Evolutionary conservation across 2,888 invertebrate genomes (phyloP), one percentile per base, ranked within the genome.

Genomic region (Chymomyza fuscimana): DNA sequence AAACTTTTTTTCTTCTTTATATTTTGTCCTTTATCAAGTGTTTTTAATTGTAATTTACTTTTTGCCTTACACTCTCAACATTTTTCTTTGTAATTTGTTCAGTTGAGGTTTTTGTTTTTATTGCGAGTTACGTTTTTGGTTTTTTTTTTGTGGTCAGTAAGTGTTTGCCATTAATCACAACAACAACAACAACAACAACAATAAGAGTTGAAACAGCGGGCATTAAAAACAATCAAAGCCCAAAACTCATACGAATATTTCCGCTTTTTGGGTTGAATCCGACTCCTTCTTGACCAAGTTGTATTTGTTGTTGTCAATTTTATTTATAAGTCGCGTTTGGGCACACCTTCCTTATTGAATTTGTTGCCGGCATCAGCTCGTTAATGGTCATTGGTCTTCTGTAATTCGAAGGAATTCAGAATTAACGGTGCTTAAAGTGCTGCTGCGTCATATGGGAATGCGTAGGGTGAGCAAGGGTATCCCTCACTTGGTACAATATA

Each of bases 121-220:
- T 72, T 63, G 65, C 63, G 63, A 60, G 76, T 60, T 66, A 16
- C 19, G 54, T 65, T 73, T 65, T 71, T 62, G 58, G 19, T 19
- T 19, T 19, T 19, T 19, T 19, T 72, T 74, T 67, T 79, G 32
- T 32, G 32, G 80, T 80, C 80, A 83, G 89, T 89, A 89, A 89
- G 87, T 89, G 89, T 84, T 90, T 79, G 86, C 86, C 82, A 89
- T 88, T 88, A 89, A 89, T 89, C 90, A 90, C 87, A 87, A 75
- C 72, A 79, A 81, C 74, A 87, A 73, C 75, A 87, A 75, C 72
- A 79, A 81, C 74, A 87, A 73, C 75, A 86, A 74, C 65, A 76
- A 77, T 71, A 65, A 65, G 70, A 60, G 46, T 40, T n/a, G 36
- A 50, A 29, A 62, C 56, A 52, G 58, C 36, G 40, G 68, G 63